These are phyloP conservation scores for Anthopleura xanthogrammica DNA, from an alignment of 92 coral and sea anemone species.

Conservation along the genomic window DNA sequence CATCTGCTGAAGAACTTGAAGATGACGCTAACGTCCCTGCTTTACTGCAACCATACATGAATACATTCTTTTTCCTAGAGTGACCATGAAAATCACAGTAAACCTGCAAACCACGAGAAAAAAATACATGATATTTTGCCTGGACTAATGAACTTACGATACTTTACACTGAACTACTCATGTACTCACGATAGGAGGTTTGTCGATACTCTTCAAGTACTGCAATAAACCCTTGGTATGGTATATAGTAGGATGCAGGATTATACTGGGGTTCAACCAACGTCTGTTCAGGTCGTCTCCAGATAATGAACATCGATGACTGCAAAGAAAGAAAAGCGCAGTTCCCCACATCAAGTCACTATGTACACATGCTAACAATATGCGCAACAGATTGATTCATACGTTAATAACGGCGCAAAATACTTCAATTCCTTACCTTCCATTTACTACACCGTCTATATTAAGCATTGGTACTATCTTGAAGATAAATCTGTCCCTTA, in stretches of 20 bases:
- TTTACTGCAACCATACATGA: conserved; percentile 92
- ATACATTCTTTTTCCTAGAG: conserved; percentile 96
- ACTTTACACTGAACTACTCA: conserved; percentile 8
- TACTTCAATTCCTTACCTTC: conserved; percentile 63
- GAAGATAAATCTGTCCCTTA: conserved; percentile 89
- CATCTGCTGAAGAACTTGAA: conserved; percentile 77
- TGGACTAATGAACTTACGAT: conserved; percentile 1
- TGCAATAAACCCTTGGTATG: conserved; percentile 88
- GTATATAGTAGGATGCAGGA: conserved; percentile 89
- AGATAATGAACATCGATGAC: conserved; percentile 95
- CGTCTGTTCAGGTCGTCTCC: conserved; percentile 97
- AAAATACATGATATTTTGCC: not conserved
- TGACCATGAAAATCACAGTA: conserved; percentile 98
- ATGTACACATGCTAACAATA: too few species aligned
- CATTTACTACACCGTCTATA: conserved; percentile 97
- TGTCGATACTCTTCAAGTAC: conserved; percentile 74
- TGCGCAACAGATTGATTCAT: not conserved
- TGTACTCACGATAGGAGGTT: conserved; percentile 78
- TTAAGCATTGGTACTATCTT: conserved; percentile 97
- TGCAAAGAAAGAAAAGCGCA: conserved; percentile 22
- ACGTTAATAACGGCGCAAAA: not conserved
- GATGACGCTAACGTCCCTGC: conserved; percentile 73
- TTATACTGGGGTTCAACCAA: conserved; percentile 87
- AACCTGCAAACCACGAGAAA: conserved; percentile 51
- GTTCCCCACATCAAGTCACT: too few species aligned